Base-by-base conservation (phyloP, 2,113 vertebrate genomes). In the Rhegmatorhina hoffmannsi region DNA sequence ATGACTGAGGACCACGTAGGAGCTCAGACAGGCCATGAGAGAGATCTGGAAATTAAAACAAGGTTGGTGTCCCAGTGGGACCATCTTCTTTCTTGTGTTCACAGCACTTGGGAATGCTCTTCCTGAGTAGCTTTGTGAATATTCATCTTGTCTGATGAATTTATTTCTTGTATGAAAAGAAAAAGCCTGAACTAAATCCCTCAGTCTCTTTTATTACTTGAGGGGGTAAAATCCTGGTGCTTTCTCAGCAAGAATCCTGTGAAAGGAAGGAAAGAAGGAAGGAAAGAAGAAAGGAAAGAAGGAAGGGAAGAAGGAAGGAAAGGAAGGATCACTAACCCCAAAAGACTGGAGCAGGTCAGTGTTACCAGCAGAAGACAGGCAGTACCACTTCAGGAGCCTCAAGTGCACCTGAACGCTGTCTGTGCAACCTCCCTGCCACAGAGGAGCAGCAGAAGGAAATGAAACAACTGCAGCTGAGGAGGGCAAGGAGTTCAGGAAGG, bases 401-500 rank as follows among this genome's bases (percentile, higher is more conserved):
- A 84, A 17, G 43, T 77, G 84, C 80, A 64, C 89, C 50, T 6
- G 6, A 69, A 17, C 4, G 10, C 63, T n/a, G 15, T 33, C 58
- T 12, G 28, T 43, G 64, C 58, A 23, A 5, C 70, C 62, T 87
- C 81, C 81, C 19, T 78, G 26, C 38, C 15, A 11, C 23, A 69
- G 43, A 74, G n/a, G 3, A 77, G 34, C 84, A 77, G 38, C 63
- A 82, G 62, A 29, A 56, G 34, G 43, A 91, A 43, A 53, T 26
- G 14, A 74, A 85, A 79, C 38, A 69, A 34, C n/a, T 10, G 26
- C 47, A 80, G 10, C 44, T 81, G 25, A 47, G 36, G 49, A 91
- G 78, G 79, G 55, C 26, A 28, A 5, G 29, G 78, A 83, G 83
- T 95, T 93, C 92, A 74, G 90, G 59, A 64, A 79, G 60, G 49